Evolutionary conservation across 2,113 vertebrate species (phyloP), one percentile per base, ranked within the genome.

Genomic region (Ursus arctos): DNA sequence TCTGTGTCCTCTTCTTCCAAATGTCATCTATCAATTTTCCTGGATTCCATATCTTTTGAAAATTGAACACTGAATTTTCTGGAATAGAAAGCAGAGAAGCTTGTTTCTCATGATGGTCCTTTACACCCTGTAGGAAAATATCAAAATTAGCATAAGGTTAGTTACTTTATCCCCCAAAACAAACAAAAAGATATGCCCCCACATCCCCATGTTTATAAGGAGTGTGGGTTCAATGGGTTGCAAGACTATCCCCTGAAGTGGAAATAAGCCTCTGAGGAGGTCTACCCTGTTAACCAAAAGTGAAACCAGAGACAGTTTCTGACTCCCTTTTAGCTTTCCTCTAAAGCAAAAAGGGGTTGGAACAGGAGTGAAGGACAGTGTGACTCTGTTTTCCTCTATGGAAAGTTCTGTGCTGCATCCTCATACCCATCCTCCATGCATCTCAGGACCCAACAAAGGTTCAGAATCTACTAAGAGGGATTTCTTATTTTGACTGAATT

Each of bases 401-500:
- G 40, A 82, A 74, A 67, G 9, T 49, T 84, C 79, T 71, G 7
- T 33, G 47, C 0, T 28, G 12, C 7, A 76, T 12, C 7, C 26
- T 19, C 24, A 28, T 15, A 69, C 36, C 47, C 36, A 57, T 10
- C 47, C 59, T 63, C n/a, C 24, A 13, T 21, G 51, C 40, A 7
- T 94, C 28, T 74, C 22, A 65, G 16, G 18, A 69, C 40, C 18
- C 36, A 47, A 10, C 22, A 80, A 51, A 88, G 59, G 14, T 74
- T 86, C 81, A 51, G 49, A 91, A 57, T 94, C 81, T 85, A 49
- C n/a, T 91, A 53, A 59, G 59, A 91, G 43, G 71, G 77, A 59
- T 72, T 76, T 89, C 53, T 96, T 63, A 71, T 49, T 97, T 97
- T 74, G n/a, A 55, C 26, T 86, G 49, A 95, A 80, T 93, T 85